Conservation (phyloP, 2,888 invertebrate genomes). For the Magallana nippona region DNA sequence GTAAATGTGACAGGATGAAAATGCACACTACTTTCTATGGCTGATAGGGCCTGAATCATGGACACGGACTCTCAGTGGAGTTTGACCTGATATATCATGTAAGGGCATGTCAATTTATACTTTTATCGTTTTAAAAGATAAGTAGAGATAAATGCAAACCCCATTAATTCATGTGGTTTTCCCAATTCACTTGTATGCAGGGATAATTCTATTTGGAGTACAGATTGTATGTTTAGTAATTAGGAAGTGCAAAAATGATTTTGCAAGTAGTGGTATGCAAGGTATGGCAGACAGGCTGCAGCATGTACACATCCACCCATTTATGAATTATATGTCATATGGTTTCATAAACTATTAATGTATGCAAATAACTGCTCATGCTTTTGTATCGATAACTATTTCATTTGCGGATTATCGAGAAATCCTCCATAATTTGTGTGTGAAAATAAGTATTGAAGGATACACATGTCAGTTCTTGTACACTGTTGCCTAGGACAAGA, state of each 20-base stretch:
- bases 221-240: conserved; percentile 11
- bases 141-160: conserved; percentile 26
- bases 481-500: conserved; percentile 61
- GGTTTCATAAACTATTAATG: neutral
- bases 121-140: conserved; percentile 37
- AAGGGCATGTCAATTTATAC: conserved; percentile 40
- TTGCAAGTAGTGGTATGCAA: conserved; percentile 10
- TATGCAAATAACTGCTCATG: neutral
- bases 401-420: neutral
- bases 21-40: conserved; percentile 5
- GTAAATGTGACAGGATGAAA: conserved; percentile 4
- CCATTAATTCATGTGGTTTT: conserved; percentile 32
- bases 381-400: neutral
- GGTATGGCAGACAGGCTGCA: conserved; percentile 37
- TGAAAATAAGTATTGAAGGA: conserved; percentile 17
- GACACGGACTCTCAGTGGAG: conserved; percentile 28
- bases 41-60: conserved; percentile 8
- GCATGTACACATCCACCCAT: conserved; percentile 39
- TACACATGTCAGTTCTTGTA: conserved; percentile 63
- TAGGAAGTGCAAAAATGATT: neutral
- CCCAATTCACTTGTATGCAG: conserved; percentile 7
- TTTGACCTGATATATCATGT: conserved; percentile 43
- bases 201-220: neutral
- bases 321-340: neutral
- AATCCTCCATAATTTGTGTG: neutral